Evolutionary conservation across 2,113 vertebrate genomes (phyloP), one percentile per base, ranked within the genome.

Genomic region (Anhinga anhinga): DNA sequence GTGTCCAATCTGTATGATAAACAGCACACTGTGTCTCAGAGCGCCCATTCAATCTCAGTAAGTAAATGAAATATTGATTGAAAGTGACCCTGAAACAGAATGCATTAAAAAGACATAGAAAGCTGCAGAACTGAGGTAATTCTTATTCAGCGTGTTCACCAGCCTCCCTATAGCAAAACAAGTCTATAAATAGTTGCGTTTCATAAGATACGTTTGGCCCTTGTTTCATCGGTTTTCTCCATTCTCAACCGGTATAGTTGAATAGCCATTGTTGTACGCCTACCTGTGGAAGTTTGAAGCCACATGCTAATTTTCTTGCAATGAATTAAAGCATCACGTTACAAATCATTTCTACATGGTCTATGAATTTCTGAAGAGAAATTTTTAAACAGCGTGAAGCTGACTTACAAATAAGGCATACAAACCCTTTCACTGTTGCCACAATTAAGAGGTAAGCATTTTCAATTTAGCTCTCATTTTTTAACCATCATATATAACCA

Each of bases 1-100:
- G 98, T 98, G 98, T 98, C 98, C 98, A 98, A 98, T 98, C 98
- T 98, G 98, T 99, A 98, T 99, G 98, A 98, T 98, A 98, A 98
- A 99, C 98, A 98, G 98, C 98, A 98, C 98, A 98, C 98, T 98
- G 98, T 98, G 98, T 98, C 98, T 99, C 98, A 98, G 98, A 98
- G 98, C 98, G 98, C 98, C 98, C 98, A 98, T 99, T 99, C 98
- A 99, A 99, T 99, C 98, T 98, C 98, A 98, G 98, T 99, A 99
- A 99, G 98, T 99, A 99, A 99, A 99, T 99, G 98, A 99, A 99
- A 99, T 99, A 99, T 99, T 99, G 98, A 99, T 99, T 99, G 98
- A 98, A 99, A 99, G 98, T 99, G 98, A 99, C 98, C 98, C 98
- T 99, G 98, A 98, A 99, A 99, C 98, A 98, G 98, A 99, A 99